Percentiles rank a stretch among this genome's conserved stretches.
Conservation (phyloP, 2,797 vertebrate genomes). For the Pelochelys cantorii region DNA sequence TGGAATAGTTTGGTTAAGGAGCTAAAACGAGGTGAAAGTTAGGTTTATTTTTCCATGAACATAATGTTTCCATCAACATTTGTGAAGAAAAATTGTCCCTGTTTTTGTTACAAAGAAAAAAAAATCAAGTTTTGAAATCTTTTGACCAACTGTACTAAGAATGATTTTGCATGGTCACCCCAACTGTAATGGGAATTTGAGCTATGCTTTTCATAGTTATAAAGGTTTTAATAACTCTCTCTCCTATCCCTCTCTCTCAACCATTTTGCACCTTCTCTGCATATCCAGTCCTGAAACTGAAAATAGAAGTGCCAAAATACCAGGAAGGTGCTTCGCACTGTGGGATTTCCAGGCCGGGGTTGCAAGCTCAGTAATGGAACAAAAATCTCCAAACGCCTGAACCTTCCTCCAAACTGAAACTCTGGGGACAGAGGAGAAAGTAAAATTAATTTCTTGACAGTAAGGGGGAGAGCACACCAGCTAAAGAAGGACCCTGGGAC, state of each 20-base stretch:
- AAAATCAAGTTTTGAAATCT: neutral
- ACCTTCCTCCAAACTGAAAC: neutral
- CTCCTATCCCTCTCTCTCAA: neutral
- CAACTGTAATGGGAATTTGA: neutral
- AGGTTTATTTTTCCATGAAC: neutral
- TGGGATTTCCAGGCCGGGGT: neutral
- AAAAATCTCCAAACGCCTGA: neutral
- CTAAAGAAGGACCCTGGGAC: too few species aligned
- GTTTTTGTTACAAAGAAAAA: neutral
- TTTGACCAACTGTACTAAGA: neutral
- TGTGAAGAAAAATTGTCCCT: neutral
- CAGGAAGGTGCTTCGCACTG: neutral
- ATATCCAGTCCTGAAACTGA: rapidly evolving
- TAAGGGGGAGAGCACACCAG: too few species aligned
- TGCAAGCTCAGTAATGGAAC: neutral
- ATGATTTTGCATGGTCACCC: neutral
- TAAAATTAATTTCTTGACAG: too few species aligned
- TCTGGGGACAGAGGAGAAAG: neutral
- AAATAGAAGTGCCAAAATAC: rapidly evolving
- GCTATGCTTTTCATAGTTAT: neutral
- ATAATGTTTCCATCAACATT: neutral
- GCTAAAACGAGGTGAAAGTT: neutral
- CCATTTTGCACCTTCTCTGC: neutral
- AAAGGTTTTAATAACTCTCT: neutral
- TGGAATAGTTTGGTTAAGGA: neutral